phyloP scores from a whole-genome alignment of 2,888 invertebrate species.

The Crocallis elinguaria region DNA sequence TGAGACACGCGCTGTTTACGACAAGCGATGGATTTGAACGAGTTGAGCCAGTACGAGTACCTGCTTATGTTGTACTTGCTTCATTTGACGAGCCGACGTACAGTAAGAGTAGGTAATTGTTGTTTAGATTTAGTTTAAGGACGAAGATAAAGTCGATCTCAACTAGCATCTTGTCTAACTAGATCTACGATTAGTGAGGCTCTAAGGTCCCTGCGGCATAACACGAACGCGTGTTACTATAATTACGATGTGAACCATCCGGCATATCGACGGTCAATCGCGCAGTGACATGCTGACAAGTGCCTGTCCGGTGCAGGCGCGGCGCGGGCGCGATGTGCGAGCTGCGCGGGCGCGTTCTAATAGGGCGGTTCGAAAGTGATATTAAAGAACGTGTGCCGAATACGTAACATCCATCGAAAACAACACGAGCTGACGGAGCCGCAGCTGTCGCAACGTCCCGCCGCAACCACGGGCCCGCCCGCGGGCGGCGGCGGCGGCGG shows the following conservation, averaged over 20 bases:
- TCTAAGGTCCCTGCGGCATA: background rate
- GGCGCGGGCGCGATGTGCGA: background rate
- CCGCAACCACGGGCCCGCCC: background rate
- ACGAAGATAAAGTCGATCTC: background rate
- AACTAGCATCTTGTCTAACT: background rate
- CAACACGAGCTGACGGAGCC: background rate
- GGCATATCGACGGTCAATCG: no score
- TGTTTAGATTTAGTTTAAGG: background rate
- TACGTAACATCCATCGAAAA: slow-evolving; percentile 31
- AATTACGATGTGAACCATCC: background rate
- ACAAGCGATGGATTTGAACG: no score
- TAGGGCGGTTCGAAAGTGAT: slow-evolving; percentile 44
- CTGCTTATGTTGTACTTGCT: no score
- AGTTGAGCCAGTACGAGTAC: no score
- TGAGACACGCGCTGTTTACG: no score
- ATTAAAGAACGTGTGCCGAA: slow-evolving; percentile 42
- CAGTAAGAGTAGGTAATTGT: background rate
- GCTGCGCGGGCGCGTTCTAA: background rate
- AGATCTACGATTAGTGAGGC: background rate
- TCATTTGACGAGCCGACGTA: no score
- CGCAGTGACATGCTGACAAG: no score
- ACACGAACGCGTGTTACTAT: background rate
- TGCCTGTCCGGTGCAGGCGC: background rate
- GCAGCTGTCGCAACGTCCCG: slow-evolving; percentile 3
- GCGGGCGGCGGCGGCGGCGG: slow-evolving; percentile 5